A percentile compares a stretch with the other conserved stretches of the same genome.
Evolutionary conservation across 2,888 invertebrate genomes (phyloP).

Genomic region (Cyrtodaria siliqua): DNA sequence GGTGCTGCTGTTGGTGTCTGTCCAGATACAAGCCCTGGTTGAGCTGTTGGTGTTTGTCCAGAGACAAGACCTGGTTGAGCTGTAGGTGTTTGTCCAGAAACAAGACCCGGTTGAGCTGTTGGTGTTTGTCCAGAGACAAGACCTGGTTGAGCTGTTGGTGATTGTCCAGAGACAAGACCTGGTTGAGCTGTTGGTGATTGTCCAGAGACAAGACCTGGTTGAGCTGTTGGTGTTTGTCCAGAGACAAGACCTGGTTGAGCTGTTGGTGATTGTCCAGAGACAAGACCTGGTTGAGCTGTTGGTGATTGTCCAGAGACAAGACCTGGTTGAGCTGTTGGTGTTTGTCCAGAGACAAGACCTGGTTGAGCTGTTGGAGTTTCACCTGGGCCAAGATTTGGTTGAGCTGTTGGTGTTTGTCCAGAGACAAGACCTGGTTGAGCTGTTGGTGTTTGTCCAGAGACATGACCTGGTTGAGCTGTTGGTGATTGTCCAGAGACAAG

Average conservation of each 20-base stretch:
- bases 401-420: slow-evolving; percentile 50
- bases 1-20: slow-evolving; percentile 51
- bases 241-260: slow-evolving; percentile 28
- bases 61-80: slow-evolving; percentile 44
- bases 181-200: slow-evolving; percentile 59
- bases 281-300: slow-evolving; percentile 46
- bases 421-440: slow-evolving; percentile 36
- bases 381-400: slow-evolving; percentile 40
- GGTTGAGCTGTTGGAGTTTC: slow-evolving; percentile 49
- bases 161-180: slow-evolving; percentile 28
- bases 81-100: slow-evolving; percentile 48
- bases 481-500: slow-evolving; percentile 35
- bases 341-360: slow-evolving; percentile 52
- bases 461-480: slow-evolving; percentile 42
- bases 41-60: slow-evolving; percentile 50
- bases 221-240: slow-evolving; percentile 55
- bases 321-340: slow-evolving; percentile 33
- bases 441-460: slow-evolving; percentile 43
- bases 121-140: slow-evolving; percentile 40
- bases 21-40: slow-evolving; percentile 35
- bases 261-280: slow-evolving; percentile 40
- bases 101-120: slow-evolving; percentile 45
- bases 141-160: slow-evolving; percentile 46
- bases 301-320: slow-evolving; percentile 46
- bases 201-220: slow-evolving; percentile 35